Evolutionary conservation across 2,888 invertebrate genomes (phyloP), one percentile per base, ranked within the genome.

Genomic region (Diabrotica balteata): DNA sequence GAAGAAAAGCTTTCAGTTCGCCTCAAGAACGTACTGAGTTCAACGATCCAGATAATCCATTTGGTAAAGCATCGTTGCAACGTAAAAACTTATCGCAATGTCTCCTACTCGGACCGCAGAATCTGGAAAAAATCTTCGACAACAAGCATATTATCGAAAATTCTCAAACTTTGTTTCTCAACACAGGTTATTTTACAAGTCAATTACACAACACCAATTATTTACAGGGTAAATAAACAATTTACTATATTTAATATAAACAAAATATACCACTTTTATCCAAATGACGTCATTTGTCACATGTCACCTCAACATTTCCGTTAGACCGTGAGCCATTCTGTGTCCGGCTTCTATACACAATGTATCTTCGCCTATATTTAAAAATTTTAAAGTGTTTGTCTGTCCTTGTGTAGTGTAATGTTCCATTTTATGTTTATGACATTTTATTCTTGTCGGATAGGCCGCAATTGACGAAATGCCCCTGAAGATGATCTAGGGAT

Each of bases 1-100:
- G 77, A 44, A 70, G 84, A 63, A 85, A 85, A 59, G 83, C 84
- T 0, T 84, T 83, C 69, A 84, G 84, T 71, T 84, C 84, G 6
- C 84, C 84, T 6, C 84, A 85, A 75, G 84, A 85, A 77, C 78
- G 81, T 52, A 83, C 84, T 11, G 82, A 82, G 71, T 81, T 76
- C 63, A 68, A 64, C 51, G 65, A 69, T 8, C 60, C 67, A 43
- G 74, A 77, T 52, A 76, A 80, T 0, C 80, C 80, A 0, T 84
- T 83, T 62, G 82, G 80, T 5, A 74, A 80, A 45, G 78, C 82
- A 1, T 81, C 82, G 3, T 77, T 78, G n/a, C 81, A 80, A 66
- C 80, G 83, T 69, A 76, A 77, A 55, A 81, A 79, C 67, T 74
- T 83, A 8, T 81, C 84, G 6, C 80, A 84, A 72, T 83, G 83